These are phyloP conservation scores for Myotis lucifugus DNA, from an alignment of 2,113 vertebrate species.

Conservation along the genomic window DNA sequence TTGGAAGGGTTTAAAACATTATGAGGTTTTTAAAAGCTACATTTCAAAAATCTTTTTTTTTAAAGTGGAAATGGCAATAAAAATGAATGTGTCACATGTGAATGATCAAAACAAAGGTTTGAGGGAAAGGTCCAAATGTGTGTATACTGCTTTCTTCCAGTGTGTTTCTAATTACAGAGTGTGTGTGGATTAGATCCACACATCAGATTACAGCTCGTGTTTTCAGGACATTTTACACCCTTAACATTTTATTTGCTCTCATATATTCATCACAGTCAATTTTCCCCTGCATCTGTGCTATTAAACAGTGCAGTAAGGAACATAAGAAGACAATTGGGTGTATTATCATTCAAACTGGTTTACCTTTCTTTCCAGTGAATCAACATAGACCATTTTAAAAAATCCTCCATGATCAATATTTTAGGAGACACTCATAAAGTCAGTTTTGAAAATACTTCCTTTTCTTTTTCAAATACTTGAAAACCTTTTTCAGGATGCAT, in stretches of 20 bases:
- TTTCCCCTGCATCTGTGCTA: constrained; percentile 55
- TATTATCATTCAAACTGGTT: background rate
- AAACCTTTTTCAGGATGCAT: background rate
- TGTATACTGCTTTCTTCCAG: constrained; percentile 12
- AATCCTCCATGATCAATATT: background rate
- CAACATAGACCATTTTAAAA: background rate
- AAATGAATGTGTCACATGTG: constrained; percentile 75
- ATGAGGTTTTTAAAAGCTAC: background rate
- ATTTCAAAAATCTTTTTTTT: background rate
- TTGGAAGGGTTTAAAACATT: background rate
- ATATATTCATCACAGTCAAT: constrained; percentile 74
- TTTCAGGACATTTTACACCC: constrained; percentile 80
- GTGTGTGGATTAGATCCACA: constrained; percentile 78
- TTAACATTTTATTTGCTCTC: constrained; percentile 81
- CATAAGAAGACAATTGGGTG: background rate
- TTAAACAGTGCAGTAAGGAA: constrained; percentile 46
- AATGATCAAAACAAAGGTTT: constrained; percentile 78
- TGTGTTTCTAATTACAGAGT: constrained; percentile 83
- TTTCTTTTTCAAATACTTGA: background rate
- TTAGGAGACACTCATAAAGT: background rate
- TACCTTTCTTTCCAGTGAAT: background rate
- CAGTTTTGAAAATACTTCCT: background rate
- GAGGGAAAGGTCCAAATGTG: constrained; percentile 55
- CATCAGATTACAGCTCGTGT: constrained; percentile 75
- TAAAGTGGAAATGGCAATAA: constrained; percentile 64